Evolutionary conservation across 1,140 invertebrate genomes (phyloP), one percentile per base, ranked within the genome.

Genomic region (Apis dorsata): DNA sequence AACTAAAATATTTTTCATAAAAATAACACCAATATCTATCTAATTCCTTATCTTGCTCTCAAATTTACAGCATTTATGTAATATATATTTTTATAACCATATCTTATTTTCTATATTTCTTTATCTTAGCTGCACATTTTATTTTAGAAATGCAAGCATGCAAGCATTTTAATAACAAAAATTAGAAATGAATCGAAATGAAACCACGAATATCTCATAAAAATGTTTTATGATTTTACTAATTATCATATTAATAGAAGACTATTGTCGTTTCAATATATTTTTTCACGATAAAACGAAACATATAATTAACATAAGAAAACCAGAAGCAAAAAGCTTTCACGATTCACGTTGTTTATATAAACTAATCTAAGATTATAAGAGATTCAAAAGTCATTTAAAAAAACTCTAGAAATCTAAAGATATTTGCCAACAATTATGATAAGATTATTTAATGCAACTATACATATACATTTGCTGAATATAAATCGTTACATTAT

Each of bases 401-500:
- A 51, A 44, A 71, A 70, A 17, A 13, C 34, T 13, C 12, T 66
- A n/a, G 55, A n/a, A 74, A 21, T 17, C 7, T 24, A 12, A 28
- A 3, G 34, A 28, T 17, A 44, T 24, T 34, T 68, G 17, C 19
- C 17, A 49, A 59, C 49, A 53, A 69, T 79, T 70, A 59, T 21
- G n/a, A 73, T 63, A 62, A 53, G 10, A 21, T 81, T 81, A 81
- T 74, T 51, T 53, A 63, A 53, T 17, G 49, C 12, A 9, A 9
- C 13, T 17, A 34, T 44, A 44, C 0, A 44, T 7, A 44, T 44
- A 44, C 49, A n/a, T 74, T 65, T 74, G 60, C 59, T 49, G 60
- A 51, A 49, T 81, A 51, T 3, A 66, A 81, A 81, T 81, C 10
- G 51, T 8, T 8, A 10, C 8, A 74, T 81, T 81, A 81, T 81